A percentile compares a stretch with the other conserved stretches of the same genome.
phyloP scores from a whole-genome alignment of 2,797 vertebrate genomes.

The Pangasius larnaudii region DNA sequence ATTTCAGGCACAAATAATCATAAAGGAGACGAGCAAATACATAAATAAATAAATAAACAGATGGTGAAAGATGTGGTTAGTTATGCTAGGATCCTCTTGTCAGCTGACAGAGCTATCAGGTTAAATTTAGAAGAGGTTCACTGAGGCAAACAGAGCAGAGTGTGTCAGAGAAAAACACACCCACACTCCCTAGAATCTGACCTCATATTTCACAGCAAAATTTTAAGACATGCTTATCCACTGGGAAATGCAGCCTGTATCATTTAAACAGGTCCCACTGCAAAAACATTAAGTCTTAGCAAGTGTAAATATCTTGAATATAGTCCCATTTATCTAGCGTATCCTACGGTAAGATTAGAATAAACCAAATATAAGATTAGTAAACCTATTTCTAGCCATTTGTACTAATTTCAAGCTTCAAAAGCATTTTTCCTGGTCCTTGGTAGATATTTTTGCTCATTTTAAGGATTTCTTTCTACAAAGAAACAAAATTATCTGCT shows the following conservation, averaged over 20 bases:
- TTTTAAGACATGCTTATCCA: slow-evolving; percentile 31
- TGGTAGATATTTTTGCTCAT: background rate
- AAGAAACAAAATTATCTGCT: background rate
- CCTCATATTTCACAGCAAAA: slow-evolving; percentile 45
- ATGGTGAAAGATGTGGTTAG: slow-evolving; percentile 50
- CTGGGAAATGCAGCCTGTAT: slow-evolving; percentile 2
- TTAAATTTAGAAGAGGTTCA: slow-evolving; percentile 60
- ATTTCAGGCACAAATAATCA: slow-evolving; percentile 24
- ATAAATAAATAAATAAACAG: slow-evolving; percentile 28
- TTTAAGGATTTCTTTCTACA: background rate
- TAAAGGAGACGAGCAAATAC: slow-evolving; percentile 26
- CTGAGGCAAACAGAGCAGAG: slow-evolving; percentile 45
- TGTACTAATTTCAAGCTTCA: background rate
- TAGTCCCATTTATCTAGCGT: background rate
- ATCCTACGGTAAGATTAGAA: background rate
- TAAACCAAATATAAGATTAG: background rate
- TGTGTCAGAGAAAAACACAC: slow-evolving; percentile 42
- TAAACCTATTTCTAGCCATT: background rate
- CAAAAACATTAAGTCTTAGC: background rate
- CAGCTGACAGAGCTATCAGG: slow-evolving; percentile 61
- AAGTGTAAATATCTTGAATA: background rate
- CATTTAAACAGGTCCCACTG: slow-evolving; percentile 9
- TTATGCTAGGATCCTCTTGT: slow-evolving; percentile 54
- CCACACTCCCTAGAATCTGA: slow-evolving; percentile 37
- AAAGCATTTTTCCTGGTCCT: background rate